Percentiles rank a stretch among this genome's conserved stretches.
These are phyloP conservation scores for Lasioglossum calceatum DNA, from an alignment of 2,888 invertebrate genomes.

Conservation along the genomic window DNA sequence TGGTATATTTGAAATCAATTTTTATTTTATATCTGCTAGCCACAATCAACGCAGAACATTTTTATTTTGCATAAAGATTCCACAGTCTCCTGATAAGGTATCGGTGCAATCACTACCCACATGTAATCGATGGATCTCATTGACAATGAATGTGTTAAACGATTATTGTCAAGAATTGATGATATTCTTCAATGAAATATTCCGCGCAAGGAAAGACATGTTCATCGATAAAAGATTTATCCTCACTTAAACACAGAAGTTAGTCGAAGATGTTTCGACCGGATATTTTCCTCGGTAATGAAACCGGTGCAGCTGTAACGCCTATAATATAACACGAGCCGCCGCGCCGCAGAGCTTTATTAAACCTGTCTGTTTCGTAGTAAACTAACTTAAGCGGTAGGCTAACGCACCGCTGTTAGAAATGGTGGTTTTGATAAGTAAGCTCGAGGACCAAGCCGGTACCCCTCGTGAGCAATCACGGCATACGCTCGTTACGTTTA, in stretches of 20 bases:
- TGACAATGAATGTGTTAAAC: background rate
- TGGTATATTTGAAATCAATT: no score
- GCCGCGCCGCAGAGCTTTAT: conserved; percentile 54
- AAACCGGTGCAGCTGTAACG: conserved; percentile 51
- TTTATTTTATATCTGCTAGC: no score
- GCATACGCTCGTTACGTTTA: conserved; percentile 37
- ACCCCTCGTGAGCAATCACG: conserved; percentile 25
- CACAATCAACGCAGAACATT: no score
- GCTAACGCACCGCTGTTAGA: conserved; percentile 46
- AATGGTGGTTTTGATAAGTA: conserved; percentile 60
- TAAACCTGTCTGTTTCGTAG: conserved; percentile 55
- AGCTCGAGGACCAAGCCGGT: conserved; percentile 28
- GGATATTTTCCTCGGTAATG: conserved; percentile 52
- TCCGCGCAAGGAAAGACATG: background rate
- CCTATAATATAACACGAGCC: conserved; percentile 30
- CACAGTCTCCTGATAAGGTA: no score
- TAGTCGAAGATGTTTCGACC: background rate
- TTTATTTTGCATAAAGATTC: no score
- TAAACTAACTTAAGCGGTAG: conserved; percentile 55
- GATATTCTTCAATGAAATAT: background rate
- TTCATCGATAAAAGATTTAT: background rate
- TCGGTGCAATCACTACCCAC: no score
- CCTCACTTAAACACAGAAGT: background rate
- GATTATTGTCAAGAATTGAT: background rate
- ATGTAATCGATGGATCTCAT: no score